Conservation (phyloP, 2,113 vertebrate species). For the Telmatochromis bifrenatus region DNA sequence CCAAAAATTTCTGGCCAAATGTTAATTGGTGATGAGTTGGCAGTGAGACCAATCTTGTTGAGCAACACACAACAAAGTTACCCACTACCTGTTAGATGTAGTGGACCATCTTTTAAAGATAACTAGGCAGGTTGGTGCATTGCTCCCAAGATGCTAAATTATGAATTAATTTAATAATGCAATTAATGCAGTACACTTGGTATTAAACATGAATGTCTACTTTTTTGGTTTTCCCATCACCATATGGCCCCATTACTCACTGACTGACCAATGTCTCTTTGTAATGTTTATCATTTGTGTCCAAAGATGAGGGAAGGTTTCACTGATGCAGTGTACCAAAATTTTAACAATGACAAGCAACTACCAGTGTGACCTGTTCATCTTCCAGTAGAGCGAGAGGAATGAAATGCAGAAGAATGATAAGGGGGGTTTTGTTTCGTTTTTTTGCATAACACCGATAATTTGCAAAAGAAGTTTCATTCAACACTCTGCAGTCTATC, state of each 20-base stretch:
- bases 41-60: background rate
- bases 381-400: background rate
- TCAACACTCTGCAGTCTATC: background rate
- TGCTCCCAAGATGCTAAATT: background rate
- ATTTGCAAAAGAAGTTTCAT: background rate
- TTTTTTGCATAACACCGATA: background rate
- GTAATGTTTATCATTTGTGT: constrained; percentile 59
- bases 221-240: constrained; percentile 20
- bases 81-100: background rate
- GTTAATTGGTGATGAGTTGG: background rate
- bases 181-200: background rate
- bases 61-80: background rate
- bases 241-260: constrained; percentile 50
- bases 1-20: background rate
- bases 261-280: constrained; percentile 57
- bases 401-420: background rate
- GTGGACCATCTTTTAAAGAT: background rate
- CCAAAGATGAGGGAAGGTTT: constrained; percentile 44
- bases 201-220: background rate
- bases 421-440: fast-evolving
- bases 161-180: background rate
- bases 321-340: background rate
- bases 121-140: background rate
- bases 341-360: background rate
- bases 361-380: constrained; percentile 26